Percentiles rank a stretch among this genome's conserved stretches.
These are phyloP conservation scores for Lamellibrachia satsuma DNA, from an alignment of 2,888 invertebrate genomes.

Conservation along the genomic window DNA sequence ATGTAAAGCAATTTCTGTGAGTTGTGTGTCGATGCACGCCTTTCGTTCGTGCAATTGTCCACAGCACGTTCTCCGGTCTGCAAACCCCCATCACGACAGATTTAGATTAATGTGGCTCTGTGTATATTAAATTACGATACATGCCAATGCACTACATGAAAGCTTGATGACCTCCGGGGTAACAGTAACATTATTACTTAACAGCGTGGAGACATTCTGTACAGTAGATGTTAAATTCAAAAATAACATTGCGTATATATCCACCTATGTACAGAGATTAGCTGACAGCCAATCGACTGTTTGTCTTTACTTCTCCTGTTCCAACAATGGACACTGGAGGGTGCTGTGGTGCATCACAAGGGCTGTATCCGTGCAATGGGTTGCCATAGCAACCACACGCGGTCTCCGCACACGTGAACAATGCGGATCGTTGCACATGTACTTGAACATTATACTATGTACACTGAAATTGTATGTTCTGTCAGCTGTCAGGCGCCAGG, in stretches of 20 bases:
- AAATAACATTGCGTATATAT: constrained; percentile 8
- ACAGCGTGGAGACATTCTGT: neutral
- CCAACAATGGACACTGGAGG: neutral
- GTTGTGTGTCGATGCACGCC: neutral
- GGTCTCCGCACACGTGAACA: neutral
- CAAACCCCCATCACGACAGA: neutral
- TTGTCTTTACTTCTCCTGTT: neutral
- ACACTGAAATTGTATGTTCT: neutral
- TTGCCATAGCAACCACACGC: constrained; percentile 2
- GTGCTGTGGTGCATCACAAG: neutral
- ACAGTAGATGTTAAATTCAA: constrained; percentile 13
- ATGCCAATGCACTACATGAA: neutral
- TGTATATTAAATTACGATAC: constrained; percentile 8
- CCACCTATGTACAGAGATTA: constrained; percentile 7
- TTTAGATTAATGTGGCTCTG: neutral
- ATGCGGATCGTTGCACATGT: neutral
- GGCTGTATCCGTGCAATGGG: neutral
- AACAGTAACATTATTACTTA: constrained; percentile 1
- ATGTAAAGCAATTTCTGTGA: neutral
- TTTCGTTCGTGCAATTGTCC: neutral
- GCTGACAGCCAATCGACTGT: constrained; percentile 4
- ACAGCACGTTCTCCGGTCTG: neutral
- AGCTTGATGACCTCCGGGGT: constrained; percentile 3
- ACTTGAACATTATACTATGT: neutral
- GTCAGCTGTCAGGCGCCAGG: neutral